Conservation (phyloP, 2,797 vertebrate species). For the Myioborus melanocephalus region DNA sequence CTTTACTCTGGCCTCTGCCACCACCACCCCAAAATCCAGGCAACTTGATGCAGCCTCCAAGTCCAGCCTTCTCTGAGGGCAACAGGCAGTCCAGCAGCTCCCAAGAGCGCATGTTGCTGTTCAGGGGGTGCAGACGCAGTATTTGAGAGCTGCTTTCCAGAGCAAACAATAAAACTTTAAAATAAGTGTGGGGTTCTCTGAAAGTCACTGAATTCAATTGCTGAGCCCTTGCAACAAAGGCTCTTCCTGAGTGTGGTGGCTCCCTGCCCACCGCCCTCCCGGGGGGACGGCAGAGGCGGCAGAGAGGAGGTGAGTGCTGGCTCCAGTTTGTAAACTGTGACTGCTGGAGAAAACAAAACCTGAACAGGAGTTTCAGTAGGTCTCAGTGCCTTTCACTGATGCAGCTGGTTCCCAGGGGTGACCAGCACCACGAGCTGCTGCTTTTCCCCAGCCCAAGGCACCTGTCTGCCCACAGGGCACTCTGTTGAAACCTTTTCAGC, state of each 20-base stretch:
- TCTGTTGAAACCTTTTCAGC: accelerated
- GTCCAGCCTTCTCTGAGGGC: background rate
- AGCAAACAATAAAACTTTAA: constrained; percentile 23
- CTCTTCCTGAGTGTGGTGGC: constrained; percentile 68
- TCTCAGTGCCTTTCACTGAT: accelerated
- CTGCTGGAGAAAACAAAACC: constrained; percentile 49
- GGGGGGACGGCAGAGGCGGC: constrained; percentile 19
- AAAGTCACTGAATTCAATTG: constrained; percentile 49
- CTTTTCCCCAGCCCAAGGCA: background rate
- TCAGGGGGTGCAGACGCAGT: background rate
- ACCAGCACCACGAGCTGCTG: background rate
- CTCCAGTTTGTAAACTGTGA: constrained; percentile 23
- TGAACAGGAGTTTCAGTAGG: background rate
- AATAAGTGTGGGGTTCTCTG: constrained; percentile 45
- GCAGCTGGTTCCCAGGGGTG: background rate
- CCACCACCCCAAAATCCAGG: background rate
- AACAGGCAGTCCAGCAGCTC: background rate
- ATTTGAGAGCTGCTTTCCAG: constrained; percentile 37
- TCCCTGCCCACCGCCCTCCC: constrained; percentile 52
- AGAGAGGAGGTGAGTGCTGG: constrained; percentile 52
- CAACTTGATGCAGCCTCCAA: background rate
- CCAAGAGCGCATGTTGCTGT: accelerated
- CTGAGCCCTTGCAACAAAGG: constrained; percentile 63
- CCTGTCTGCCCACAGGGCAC: accelerated
- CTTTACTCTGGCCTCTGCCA: background rate